A percentile compares a stretch with the other conserved stretches of the same genome.
Conservation (phyloP, 2,113 vertebrate genomes). For the Paracanthobrama guichenoti region DNA sequence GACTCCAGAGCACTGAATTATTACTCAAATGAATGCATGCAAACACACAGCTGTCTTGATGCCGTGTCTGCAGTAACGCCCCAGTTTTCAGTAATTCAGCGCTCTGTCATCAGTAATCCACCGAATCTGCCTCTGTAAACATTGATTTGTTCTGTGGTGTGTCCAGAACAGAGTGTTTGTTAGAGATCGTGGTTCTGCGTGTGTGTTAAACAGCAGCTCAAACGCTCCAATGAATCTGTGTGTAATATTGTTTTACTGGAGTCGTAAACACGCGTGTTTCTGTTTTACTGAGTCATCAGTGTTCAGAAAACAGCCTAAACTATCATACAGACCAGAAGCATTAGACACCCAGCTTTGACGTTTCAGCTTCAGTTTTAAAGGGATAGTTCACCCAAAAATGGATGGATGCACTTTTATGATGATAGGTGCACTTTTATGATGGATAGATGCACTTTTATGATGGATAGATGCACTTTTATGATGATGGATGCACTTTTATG, state of each 20-base stretch:
- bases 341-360: no score
- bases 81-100: no score
- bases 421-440: no score
- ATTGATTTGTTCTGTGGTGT: background rate
- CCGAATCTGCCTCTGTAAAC: background rate
- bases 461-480: no score
- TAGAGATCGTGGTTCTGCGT: no score
- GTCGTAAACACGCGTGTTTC: constrained; percentile 40
- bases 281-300: background rate
- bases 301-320: constrained; percentile 9
- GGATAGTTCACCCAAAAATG: no score
- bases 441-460: no score
- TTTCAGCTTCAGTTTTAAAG: background rate
- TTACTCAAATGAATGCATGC: background rate
- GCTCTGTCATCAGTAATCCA: no score
- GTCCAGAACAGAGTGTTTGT: constrained; percentile 1
- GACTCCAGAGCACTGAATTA: background rate
- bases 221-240: constrained; percentile 45
- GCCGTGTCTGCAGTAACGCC: background rate
- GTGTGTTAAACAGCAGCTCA: background rate
- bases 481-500: no score
- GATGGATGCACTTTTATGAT: no score
- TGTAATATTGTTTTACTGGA: constrained; percentile 55
- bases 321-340: background rate
- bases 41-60: background rate